Evolutionary conservation across 2,113 vertebrate species (phyloP), one percentile per base, ranked within the genome.

Genomic region (Boulengeromyrus knoepffleri): DNA sequence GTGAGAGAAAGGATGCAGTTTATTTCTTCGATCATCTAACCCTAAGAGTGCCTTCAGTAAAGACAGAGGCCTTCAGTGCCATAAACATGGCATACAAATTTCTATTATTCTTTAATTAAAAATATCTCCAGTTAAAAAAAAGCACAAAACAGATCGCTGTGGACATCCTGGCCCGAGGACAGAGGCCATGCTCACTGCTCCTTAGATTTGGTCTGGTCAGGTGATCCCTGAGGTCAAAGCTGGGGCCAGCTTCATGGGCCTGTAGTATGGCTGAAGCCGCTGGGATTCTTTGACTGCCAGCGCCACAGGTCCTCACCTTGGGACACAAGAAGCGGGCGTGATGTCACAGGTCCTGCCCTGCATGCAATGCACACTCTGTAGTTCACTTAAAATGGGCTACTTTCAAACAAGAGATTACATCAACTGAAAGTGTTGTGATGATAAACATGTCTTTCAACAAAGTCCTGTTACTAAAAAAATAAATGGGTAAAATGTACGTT

Each of bases 281-380:
- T 96, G 80, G 99, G 98, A 90, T 99, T 99, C 94, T 96, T 96
- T 90, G 97, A 96, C 94, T 99, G 99, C 99, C 99, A 99, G 50
- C 97, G 96, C 99, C 99, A 99, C 47, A 99, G 93, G 92, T 99
- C 99, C 92, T 98, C 97, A 92, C 99, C 99, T 99, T 52, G 8
- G 90, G 39, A 39, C n/a, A 91, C 0, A 21, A 9, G 36, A 53
- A 89, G 24, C 77, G 87, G 87, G 58, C 13, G 19, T 88, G 62
- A 49, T 4, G 19, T 7, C 46, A 84, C 24, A 88, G 21, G 4
- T 12, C 15, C 42, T 80, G 58, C 17, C 9, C n/a, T 77, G 85
- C 5, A 21, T 62, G 21, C 56, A 58, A 7, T 58, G 6, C 13
- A 9, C 39, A 24, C 2, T 47, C 19, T 47, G 45, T 46, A 46